phyloP scores from a whole-genome alignment of 1,140 invertebrate genomes.

The Drosophila bifasciata region DNA sequence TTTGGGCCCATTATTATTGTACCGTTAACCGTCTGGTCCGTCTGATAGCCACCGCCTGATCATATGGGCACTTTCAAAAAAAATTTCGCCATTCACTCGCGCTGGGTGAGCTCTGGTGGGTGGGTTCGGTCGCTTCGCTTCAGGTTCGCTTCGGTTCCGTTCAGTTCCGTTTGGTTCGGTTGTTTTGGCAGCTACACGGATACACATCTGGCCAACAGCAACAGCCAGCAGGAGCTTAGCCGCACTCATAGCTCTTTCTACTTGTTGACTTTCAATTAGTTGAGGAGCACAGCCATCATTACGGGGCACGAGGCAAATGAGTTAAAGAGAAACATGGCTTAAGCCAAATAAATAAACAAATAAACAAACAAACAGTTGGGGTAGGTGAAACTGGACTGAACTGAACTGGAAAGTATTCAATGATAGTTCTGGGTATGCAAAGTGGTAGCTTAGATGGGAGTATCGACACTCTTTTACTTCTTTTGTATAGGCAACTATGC shows the following conservation, averaged over 20 bases:
- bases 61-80: conserved; percentile 54
- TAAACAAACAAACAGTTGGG: neutral
- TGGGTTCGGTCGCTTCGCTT: conserved; percentile 20
- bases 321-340: neutral
- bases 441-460: too few species aligned
- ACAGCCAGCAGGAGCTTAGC: conserved; percentile 1
- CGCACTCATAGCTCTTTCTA: neutral
- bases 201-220: conserved; percentile 29
- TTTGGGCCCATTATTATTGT: conserved; percentile 4
- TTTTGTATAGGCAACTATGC: too few species aligned
- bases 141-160: conserved; percentile 19
- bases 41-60: conserved; percentile 9
- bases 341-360: too few species aligned
- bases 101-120: conserved; percentile 1
- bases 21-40: neutral
- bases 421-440: too few species aligned
- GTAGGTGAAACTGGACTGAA: too few species aligned
- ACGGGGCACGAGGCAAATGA: neutral
- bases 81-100: conserved; percentile 58
- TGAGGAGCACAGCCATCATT: conserved; percentile 5
- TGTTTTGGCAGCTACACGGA: conserved; percentile 16
- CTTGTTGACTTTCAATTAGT: conserved; percentile 28
- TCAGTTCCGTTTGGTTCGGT: conserved; percentile 9
- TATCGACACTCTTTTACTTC: too few species aligned
- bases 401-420: too few species aligned